Percentiles rank a stretch among this genome's conserved stretches.
phyloP scores from a whole-genome alignment of 2,113 vertebrate species.

The Boleophthalmus pectinirostris region DNA sequence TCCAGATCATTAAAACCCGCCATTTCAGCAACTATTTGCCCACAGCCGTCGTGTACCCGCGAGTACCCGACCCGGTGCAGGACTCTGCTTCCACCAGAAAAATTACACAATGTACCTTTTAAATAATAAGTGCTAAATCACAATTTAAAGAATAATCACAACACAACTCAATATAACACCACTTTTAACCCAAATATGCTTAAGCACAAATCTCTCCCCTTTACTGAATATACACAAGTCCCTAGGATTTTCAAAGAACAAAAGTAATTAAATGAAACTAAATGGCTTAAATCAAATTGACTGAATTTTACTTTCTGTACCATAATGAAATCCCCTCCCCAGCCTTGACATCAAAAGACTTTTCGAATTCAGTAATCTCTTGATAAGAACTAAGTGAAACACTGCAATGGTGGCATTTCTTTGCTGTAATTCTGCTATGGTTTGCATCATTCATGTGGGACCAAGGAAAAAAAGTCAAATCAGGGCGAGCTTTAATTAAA shows the following conservation, averaged over 20 bases:
- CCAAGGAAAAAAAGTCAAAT: conserved; percentile 3
- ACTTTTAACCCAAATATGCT: too few relatives aligned
- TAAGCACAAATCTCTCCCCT: conserved; percentile 16
- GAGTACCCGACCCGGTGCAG: too few relatives aligned
- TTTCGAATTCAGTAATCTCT: conserved; percentile 24
- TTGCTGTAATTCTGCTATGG: conserved; percentile 19
- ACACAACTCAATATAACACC: too few relatives aligned
- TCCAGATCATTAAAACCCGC: too few relatives aligned
- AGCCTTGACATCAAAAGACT: conserved; percentile 51
- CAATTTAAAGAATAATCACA: too few relatives aligned
- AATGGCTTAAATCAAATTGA: conserved; percentile 41
- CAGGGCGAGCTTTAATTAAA: conserved; percentile 45
- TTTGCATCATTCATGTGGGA: conserved; percentile 13
- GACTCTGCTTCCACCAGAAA: too few relatives aligned
- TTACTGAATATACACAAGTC: conserved; percentile 27
- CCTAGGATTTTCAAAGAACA: conserved; percentile 19
- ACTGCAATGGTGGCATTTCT: conserved; percentile 28
- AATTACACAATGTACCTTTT: too few relatives aligned
- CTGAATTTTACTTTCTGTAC: conserved; percentile 39
- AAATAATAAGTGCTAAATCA: too few relatives aligned
- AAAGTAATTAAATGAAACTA: conserved; percentile 39
- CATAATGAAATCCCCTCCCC: conserved; percentile 37
- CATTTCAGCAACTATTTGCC: too few relatives aligned
- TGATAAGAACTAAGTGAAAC: conserved; percentile 36
- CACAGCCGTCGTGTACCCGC: too few relatives aligned